Conservation (phyloP, 2,888 invertebrate species). For the Argyra leucocephala region DNA sequence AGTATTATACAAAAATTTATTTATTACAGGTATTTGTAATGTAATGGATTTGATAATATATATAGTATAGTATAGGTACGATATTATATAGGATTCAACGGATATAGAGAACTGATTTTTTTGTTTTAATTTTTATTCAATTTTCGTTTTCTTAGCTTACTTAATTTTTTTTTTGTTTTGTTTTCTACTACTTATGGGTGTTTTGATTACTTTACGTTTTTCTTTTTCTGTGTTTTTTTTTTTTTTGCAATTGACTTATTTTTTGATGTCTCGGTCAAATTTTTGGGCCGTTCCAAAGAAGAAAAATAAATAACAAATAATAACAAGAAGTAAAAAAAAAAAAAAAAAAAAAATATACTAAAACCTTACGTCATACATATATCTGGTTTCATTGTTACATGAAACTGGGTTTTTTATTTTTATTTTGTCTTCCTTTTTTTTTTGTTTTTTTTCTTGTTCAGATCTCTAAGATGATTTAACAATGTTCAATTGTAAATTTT, state of each 20-base stretch:
- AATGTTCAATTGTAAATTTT: background rate
- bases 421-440: background rate
- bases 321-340: background rate
- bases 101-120: background rate
- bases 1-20: too few species aligned
- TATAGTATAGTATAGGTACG: too few species aligned
- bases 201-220: background rate
- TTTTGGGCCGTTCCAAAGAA: background rate
- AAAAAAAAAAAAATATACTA: background rate
- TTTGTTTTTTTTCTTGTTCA: background rate
- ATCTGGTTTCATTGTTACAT: slow-evolving; percentile 3
- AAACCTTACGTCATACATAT: background rate
- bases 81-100: background rate
- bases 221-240: background rate
- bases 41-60: too few species aligned
- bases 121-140: background rate
- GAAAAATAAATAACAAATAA: background rate
- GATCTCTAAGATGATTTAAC: background rate
- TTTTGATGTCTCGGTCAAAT: slow-evolving; percentile 6
- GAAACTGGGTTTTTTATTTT: background rate
- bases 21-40: too few species aligned
- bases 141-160: background rate
- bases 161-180: background rate
- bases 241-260: slow-evolving; percentile 6
- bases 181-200: too few species aligned